A percentile compares a stretch with the other conserved stretches of the same genome.
Conservation (phyloP, 2,113 vertebrate species). For the Macroglossus sobrinus region DNA sequence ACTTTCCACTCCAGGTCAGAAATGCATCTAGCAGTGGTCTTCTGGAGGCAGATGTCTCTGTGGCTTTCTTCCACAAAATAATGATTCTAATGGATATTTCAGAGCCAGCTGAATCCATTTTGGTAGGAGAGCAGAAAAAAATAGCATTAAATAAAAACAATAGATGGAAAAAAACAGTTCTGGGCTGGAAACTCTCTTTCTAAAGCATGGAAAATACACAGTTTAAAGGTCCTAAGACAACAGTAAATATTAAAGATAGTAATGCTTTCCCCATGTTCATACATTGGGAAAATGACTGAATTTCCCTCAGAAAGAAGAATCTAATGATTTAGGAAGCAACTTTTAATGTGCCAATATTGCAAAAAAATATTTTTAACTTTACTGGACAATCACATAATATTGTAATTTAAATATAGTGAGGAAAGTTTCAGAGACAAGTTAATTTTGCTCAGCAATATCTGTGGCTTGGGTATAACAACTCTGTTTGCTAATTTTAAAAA, state of each 20-base stretch:
- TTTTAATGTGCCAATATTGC: not conserved
- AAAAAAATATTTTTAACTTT: not conserved
- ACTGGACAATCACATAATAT: not conserved
- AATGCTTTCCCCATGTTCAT: not conserved
- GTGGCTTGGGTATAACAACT: not conserved
- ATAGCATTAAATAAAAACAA: not conserved
- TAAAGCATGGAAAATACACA: not conserved
- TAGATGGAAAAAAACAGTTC: not conserved
- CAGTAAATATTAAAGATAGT: not conserved
- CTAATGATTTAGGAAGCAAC: not conserved
- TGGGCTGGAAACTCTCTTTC: not conserved
- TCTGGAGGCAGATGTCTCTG: not conserved
- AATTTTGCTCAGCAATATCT: not conserved
- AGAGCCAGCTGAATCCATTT: not conserved
- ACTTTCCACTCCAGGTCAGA: not conserved
- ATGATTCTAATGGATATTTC: not conserved
- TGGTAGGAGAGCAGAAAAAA: not conserved
- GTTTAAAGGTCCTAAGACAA: not conserved
- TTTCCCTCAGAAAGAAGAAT: not conserved
- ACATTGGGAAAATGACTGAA: not conserved
- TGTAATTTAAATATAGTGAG: not conserved
- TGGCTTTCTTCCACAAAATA: not conserved
- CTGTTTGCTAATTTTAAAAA: slow-evolving; percentile 29
- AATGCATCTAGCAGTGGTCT: not conserved
- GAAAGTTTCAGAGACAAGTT: not conserved